Evolutionary conservation across 92 coral and sea anemone genomes (phyloP).

Genomic region (Siderastrea siderea): DNA sequence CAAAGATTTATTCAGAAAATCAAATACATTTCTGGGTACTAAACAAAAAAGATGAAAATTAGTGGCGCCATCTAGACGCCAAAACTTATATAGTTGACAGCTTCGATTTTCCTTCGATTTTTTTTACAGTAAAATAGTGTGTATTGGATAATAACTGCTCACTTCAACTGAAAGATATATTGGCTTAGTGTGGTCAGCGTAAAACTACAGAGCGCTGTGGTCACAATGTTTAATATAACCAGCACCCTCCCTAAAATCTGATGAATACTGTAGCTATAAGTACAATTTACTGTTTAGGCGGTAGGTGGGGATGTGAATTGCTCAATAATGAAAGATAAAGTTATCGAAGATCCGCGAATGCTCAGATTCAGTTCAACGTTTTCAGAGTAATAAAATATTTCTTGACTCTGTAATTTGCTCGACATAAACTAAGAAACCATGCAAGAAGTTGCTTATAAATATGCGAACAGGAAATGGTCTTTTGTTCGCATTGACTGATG

Average conservation of each 20-base stretch:
- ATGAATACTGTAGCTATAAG: neutral
- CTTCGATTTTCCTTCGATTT: neutral
- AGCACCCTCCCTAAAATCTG: neutral
- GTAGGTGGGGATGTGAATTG: neutral
- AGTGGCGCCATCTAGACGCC: neutral
- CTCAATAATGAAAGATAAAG: neutral
- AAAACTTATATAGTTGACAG: neutral
- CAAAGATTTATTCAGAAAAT: neutral
- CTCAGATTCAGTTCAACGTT: neutral
- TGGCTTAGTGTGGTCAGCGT: neutral
- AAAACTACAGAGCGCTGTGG: neutral
- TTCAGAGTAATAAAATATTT: neutral
- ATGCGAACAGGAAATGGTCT: constrained; percentile 58
- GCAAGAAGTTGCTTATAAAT: constrained; percentile 41
- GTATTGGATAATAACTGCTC: neutral
- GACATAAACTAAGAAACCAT: constrained; percentile 9
- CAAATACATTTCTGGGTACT: neutral
- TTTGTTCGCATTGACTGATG: constrained; percentile 37
- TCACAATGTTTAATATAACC: neutral
- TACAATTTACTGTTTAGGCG: neutral
- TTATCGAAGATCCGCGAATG: neutral
- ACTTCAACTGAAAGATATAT: too few species aligned
- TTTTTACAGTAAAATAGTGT: neutral
- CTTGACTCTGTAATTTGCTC: neutral
- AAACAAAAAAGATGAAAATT: neutral